These are phyloP conservation scores for Euphonia xanthogaster DNA, from an alignment of 2,797 vertebrate species.

Conservation along the genomic window DNA sequence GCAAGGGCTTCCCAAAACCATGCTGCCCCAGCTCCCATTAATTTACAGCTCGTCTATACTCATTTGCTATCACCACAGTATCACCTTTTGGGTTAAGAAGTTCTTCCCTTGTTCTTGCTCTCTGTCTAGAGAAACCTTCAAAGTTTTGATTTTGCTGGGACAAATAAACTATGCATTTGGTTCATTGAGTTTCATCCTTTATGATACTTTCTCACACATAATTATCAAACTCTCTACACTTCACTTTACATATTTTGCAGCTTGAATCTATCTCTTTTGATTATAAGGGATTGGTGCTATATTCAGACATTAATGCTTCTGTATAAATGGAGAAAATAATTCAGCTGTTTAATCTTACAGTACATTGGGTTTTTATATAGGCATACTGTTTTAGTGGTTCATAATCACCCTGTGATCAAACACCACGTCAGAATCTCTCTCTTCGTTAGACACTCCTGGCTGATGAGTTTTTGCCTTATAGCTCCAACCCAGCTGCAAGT, in stretches of 20 bases:
- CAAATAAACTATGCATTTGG: background rate
- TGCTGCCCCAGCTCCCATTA: background rate
- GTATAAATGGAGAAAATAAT: background rate
- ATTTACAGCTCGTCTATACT: background rate
- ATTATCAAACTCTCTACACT: background rate
- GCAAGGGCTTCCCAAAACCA: background rate
- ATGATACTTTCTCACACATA: background rate
- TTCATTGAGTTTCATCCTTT: background rate
- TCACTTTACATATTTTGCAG: background rate
- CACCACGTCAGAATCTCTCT: background rate
- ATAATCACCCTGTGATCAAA: background rate
- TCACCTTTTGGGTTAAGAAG: background rate
- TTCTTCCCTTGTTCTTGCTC: background rate
- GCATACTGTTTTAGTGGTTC: background rate
- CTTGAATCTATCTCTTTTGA: background rate
- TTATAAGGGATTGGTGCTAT: fast-evolving
- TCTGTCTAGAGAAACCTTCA: background rate
- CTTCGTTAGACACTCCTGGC: background rate
- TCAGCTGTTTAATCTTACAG: background rate
- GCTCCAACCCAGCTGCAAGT: background rate
- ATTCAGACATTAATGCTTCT: background rate
- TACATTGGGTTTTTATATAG: background rate
- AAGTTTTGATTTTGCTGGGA: background rate
- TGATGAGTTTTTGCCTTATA: background rate
- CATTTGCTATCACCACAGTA: background rate